Conservation (phyloP, 2,113 vertebrate species). For the Phalacrocorax pelagicus region DNA sequence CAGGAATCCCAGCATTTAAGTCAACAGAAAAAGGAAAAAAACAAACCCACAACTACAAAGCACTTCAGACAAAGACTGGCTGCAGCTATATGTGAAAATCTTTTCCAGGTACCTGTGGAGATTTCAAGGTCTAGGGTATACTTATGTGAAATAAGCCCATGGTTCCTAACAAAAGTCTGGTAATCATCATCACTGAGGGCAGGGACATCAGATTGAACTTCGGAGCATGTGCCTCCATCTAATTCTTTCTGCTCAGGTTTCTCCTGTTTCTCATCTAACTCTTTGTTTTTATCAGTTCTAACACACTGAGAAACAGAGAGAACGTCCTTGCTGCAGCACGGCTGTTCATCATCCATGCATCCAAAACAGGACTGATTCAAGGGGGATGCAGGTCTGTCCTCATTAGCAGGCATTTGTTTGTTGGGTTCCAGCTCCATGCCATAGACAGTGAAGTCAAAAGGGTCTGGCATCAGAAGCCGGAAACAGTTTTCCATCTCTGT, state of each 20-base stretch:
- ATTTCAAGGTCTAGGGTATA: conserved; percentile 87
- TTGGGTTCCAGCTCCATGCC: not conserved
- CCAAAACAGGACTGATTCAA: not conserved
- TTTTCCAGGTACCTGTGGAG: conserved; percentile 75
- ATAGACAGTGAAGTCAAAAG: conserved; percentile 61
- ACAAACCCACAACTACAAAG: not conserved
- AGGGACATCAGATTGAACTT: not conserved
- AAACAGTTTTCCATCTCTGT: conserved; percentile 90
- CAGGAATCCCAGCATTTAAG: not conserved
- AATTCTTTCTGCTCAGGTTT: not conserved
- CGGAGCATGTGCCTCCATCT: not conserved
- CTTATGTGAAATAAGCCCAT: conserved; percentile 87
- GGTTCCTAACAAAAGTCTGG: conserved; percentile 80
- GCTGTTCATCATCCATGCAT: conserved; percentile 70
- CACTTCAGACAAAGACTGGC: not conserved
- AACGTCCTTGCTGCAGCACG: conserved; percentile 88
- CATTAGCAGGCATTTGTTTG: not conserved
- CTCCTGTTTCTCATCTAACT: not conserved
- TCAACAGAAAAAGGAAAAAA: not conserved
- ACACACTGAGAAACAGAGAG: not conserved
- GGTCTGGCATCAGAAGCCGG: conserved; percentile 81
- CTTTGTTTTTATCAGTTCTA: not conserved
- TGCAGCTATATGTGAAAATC: not conserved
- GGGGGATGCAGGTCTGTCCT: not conserved
- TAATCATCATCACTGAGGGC: conserved; percentile 3